These are phyloP conservation scores for Chlorops oryzae DNA, from an alignment of 1,140 invertebrate species.

Conservation along the genomic window DNA sequence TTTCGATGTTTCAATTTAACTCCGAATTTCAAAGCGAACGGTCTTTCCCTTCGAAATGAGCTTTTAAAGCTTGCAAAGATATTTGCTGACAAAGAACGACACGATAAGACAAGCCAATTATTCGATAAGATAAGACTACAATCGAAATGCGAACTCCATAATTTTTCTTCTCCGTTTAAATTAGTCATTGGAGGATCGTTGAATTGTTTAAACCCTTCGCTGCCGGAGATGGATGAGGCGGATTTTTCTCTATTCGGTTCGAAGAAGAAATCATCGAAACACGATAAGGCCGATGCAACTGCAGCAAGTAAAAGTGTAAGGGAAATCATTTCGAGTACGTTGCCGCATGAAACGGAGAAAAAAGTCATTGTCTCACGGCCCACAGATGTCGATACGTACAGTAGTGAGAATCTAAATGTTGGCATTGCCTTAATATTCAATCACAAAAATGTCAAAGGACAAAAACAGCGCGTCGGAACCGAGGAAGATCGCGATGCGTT, in stretches of 20 bases:
- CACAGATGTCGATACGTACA: constrained; percentile 52
- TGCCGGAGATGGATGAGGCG: constrained; percentile 40
- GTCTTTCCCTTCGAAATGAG: too few species aligned
- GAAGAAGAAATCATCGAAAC: constrained; percentile 24
- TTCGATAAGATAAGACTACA: neutral
- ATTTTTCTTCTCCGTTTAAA: neutral
- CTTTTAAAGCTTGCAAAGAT: neutral
- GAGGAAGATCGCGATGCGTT: constrained; percentile 49
- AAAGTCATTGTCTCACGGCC: constrained; percentile 28
- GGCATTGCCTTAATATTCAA: constrained; percentile 73
- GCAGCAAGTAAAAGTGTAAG: neutral
- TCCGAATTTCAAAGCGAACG: too few species aligned
- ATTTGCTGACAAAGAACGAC: neutral
- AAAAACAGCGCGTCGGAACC: constrained; percentile 46
- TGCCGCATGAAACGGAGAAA: constrained; percentile 18
- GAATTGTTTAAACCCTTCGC: too few species aligned
- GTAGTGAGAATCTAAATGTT: constrained; percentile 59
- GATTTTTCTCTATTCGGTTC: constrained; percentile 32
- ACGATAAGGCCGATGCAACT: constrained; percentile 40
- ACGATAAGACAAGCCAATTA: neutral
- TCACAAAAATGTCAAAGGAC: constrained; percentile 56
- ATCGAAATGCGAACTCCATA: neutral
- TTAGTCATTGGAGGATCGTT: too few species aligned
- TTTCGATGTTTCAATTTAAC: too few species aligned
- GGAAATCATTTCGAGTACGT: neutral